phyloP scores from a whole-genome alignment of 2,888 invertebrate genomes.

The Chloroclystis v-ata region DNA sequence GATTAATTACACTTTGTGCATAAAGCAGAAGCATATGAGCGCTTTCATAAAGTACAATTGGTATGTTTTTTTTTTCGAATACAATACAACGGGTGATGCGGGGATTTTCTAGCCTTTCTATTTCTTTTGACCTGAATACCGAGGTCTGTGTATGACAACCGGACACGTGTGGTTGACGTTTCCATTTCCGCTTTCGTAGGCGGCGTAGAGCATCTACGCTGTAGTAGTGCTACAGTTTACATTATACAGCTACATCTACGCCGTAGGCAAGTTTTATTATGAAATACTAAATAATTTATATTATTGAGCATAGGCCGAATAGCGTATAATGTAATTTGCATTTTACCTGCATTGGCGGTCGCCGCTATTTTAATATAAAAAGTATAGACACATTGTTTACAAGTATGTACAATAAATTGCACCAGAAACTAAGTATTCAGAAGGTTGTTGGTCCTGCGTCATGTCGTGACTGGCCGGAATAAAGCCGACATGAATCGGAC shows the following conservation, averaged over 20 bases:
- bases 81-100: not conserved
- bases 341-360: not conserved
- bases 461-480: conserved; percentile 33
- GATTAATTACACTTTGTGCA: too few relatives aligned
- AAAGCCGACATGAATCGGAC: conserved; percentile 32
- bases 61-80: too few relatives aligned
- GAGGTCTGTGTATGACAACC: conserved; percentile 34
- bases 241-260: too few relatives aligned
- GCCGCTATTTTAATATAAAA: not conserved
- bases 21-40: too few relatives aligned
- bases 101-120: not conserved
- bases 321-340: too few relatives aligned
- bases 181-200: conserved; percentile 31
- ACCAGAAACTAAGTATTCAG: conserved; percentile 10
- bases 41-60: too few relatives aligned
- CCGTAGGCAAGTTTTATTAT: conserved; percentile 1
- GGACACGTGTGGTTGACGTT: conserved; percentile 37
- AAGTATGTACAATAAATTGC: not conserved
- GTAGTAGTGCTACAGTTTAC: conserved; percentile 5
- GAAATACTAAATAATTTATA: too few relatives aligned
- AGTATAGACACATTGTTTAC: not conserved
- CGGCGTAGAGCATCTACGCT: conserved; percentile 5
- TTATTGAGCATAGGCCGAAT: too few relatives aligned
- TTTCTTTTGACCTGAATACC: conserved; percentile 26
- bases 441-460: conserved; percentile 21